These are phyloP conservation scores for Neodon shergylaensis DNA, from an alignment of 2,113 vertebrate species.

Conservation along the genomic window DNA sequence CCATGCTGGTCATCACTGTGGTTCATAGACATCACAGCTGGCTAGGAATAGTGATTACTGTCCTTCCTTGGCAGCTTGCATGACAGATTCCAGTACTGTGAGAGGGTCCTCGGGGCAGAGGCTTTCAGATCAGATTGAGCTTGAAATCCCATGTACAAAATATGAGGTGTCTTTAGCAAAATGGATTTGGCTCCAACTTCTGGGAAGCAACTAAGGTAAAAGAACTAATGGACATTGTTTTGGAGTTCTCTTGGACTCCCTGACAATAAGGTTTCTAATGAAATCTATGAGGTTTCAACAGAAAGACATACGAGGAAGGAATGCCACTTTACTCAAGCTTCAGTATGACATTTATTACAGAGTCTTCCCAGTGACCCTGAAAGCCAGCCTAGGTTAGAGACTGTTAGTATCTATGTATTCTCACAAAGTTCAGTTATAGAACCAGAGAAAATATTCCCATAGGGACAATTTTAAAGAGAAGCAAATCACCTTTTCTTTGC, in stretches of 20 bases:
- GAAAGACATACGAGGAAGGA: not conserved
- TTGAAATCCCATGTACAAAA: not conserved
- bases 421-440: not conserved
- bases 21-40: not conserved
- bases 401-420: not conserved
- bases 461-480: constrained; percentile 19
- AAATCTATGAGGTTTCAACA: not conserved
- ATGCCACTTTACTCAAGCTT: not conserved
- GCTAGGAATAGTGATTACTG: not conserved
- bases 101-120: not conserved
- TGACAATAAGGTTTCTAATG: not conserved
- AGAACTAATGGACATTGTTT: not conserved
- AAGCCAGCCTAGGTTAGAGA: not conserved
- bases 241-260: not conserved
- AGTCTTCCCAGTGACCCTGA: not conserved
- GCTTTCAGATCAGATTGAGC: not conserved
- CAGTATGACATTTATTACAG: not conserved
- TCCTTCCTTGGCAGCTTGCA: not conserved
- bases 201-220: not conserved
- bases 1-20: not conserved
- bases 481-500: not conserved
- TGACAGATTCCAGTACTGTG: not conserved
- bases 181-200: not conserved
- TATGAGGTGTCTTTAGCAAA: not conserved
- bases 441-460: not conserved